Conservation (phyloP, 1,140 invertebrate genomes). For the Palaemon carinicauda region DNA sequence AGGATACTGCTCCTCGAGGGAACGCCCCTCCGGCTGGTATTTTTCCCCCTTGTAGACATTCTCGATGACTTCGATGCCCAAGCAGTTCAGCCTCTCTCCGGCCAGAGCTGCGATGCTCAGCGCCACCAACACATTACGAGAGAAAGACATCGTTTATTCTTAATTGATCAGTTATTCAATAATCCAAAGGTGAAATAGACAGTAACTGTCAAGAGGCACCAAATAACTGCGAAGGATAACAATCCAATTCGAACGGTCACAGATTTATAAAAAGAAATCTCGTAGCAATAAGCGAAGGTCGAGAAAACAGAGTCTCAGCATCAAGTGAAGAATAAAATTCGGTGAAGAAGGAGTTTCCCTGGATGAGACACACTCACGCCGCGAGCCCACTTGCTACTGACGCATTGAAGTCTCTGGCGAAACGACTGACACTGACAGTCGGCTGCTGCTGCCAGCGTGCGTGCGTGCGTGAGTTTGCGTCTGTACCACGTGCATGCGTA, state of each 20-base stretch:
- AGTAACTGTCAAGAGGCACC: too few relatives aligned
- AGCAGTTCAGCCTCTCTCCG: not conserved
- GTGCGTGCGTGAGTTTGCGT: not conserved
- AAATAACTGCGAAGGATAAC: too few relatives aligned
- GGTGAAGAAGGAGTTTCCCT: not conserved
- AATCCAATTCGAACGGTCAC: too few relatives aligned
- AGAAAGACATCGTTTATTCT: not conserved
- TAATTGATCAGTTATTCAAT: not conserved
- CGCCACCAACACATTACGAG: not conserved
- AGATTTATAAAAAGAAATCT: too few relatives aligned
- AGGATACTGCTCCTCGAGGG: not conserved
- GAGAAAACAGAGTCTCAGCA: not conserved
- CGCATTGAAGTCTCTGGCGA: not conserved
- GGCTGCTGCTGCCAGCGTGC: too few relatives aligned
- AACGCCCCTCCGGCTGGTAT: not conserved
- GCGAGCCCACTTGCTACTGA: slow-evolving; percentile 17
- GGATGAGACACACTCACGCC: not conserved
- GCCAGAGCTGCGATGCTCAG: not conserved
- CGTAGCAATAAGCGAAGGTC: too few relatives aligned
- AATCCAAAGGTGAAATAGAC: not conserved
- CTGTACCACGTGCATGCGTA: not conserved
- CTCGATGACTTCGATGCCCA: slow-evolving; percentile 2
- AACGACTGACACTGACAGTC: not conserved
- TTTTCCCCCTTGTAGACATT: slow-evolving; percentile 29
- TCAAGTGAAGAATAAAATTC: not conserved